phyloP scores from a whole-genome alignment of 1,140 invertebrate species.

The Cryptotermes secundus region DNA sequence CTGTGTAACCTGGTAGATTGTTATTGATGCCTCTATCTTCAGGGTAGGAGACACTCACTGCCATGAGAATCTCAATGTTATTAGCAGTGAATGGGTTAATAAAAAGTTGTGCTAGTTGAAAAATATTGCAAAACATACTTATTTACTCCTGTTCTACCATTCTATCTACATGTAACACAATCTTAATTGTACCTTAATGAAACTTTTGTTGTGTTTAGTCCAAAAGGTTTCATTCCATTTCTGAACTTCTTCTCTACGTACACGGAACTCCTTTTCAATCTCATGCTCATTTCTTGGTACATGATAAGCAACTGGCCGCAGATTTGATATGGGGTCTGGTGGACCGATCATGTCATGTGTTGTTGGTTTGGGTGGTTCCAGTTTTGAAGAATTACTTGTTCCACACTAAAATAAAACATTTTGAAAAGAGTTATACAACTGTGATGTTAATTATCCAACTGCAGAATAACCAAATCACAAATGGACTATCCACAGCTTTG shows the following conservation, averaged over 20 bases:
- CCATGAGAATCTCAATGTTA: too few relatives aligned
- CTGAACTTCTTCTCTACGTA: constrained; percentile 65
- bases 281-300: constrained; percentile 61
- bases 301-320: constrained; percentile 68
- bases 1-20: too few relatives aligned
- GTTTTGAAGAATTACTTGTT: not conserved
- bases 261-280: constrained; percentile 63
- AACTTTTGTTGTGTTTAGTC: constrained; percentile 71
- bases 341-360: constrained; percentile 64
- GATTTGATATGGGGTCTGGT: constrained; percentile 73
- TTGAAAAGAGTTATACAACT: not conserved
- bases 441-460: too few relatives aligned
- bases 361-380: not conserved
- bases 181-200: constrained; percentile 53
- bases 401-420: not conserved
- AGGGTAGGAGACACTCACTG: too few relatives aligned
- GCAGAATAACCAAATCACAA: too few relatives aligned
- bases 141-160: too few relatives aligned
- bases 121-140: too few relatives aligned
- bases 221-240: constrained; percentile 83
- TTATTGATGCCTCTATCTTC: too few relatives aligned
- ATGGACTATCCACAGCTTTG: too few relatives aligned
- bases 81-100: too few relatives aligned
- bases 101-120: too few relatives aligned
- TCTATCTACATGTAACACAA: too few relatives aligned